These are phyloP conservation scores for Bhutanitis thaidina DNA, from an alignment of 2,888 invertebrate genomes.

Conservation along the genomic window DNA sequence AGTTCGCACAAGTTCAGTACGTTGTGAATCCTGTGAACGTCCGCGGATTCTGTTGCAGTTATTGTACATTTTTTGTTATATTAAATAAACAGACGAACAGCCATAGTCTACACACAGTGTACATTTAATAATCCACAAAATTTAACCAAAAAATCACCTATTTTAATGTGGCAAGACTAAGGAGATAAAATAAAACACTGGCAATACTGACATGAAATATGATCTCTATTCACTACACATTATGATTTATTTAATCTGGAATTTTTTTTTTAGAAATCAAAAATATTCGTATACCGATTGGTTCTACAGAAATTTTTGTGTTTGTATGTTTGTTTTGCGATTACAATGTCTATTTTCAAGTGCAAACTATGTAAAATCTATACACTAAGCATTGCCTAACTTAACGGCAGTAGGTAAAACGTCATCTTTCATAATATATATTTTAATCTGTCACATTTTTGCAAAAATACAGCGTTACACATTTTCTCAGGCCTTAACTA, in stretches of 20 bases:
- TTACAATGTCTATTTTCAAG: not conserved
- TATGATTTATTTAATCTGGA: not conserved
- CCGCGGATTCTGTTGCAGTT: no score
- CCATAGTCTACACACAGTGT: not conserved
- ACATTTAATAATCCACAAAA: not conserved
- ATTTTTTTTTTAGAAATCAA: not conserved
- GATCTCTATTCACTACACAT: not conserved
- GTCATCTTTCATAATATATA: conserved; percentile 24
- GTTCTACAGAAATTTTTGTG: not conserved
- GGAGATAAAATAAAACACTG: not conserved
- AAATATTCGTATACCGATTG: not conserved
- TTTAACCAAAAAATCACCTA: not conserved
- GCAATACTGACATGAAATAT: not conserved
- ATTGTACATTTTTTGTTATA: no score
- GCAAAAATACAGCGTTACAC: conserved; percentile 66
- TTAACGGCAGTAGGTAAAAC: conserved; percentile 26
- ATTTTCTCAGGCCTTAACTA: conserved; percentile 45
- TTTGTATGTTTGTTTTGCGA: not conserved
- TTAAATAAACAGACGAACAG: not conserved
- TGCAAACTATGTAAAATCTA: conserved; percentile 2
- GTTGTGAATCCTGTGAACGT: no score
- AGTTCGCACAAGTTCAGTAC: not conserved
- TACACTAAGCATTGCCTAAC: conserved; percentile 18
- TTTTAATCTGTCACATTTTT: conserved; percentile 36
- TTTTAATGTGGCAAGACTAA: not conserved